Conservation (phyloP, 2,113 vertebrate genomes). For the Cinclus cinclus region DNA sequence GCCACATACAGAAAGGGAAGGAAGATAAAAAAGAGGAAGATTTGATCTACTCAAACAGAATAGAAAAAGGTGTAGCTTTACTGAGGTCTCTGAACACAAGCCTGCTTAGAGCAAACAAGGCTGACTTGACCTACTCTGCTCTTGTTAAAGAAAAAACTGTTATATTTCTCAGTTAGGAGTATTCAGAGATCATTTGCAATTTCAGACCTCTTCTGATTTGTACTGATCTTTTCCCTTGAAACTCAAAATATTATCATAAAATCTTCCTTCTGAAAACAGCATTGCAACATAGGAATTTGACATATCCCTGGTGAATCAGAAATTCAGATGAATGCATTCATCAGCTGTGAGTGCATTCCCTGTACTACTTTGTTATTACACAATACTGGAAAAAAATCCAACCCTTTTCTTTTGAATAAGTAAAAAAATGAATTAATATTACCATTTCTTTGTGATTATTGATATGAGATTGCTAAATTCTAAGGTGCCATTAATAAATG, state of each 20-base stretch:
- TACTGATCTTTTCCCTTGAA: background rate
- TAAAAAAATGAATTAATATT: background rate
- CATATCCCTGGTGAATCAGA: background rate
- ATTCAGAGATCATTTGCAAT: background rate
- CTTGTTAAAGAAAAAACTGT: background rate
- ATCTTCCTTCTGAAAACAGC: background rate
- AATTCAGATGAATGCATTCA: background rate
- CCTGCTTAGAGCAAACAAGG: background rate
- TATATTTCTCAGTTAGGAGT: background rate
- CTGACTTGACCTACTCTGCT: background rate
- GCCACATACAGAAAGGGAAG: background rate
- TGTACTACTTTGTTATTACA: background rate
- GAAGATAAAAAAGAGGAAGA: background rate
- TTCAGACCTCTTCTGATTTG: background rate
- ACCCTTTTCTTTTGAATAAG: background rate
- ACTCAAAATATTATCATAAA: background rate
- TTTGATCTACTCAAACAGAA: background rate
- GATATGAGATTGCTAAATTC: background rate
- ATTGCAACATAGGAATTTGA: background rate
- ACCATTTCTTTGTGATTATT: background rate
- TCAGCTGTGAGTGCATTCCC: background rate
- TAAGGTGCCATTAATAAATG: background rate
- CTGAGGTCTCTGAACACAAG: background rate
- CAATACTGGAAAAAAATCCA: background rate
- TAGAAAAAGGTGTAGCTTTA: background rate